Evolutionary conservation across 2,888 invertebrate genomes (phyloP), one percentile per base, ranked within the genome.

Genomic region (Prenolepis imparis): DNA sequence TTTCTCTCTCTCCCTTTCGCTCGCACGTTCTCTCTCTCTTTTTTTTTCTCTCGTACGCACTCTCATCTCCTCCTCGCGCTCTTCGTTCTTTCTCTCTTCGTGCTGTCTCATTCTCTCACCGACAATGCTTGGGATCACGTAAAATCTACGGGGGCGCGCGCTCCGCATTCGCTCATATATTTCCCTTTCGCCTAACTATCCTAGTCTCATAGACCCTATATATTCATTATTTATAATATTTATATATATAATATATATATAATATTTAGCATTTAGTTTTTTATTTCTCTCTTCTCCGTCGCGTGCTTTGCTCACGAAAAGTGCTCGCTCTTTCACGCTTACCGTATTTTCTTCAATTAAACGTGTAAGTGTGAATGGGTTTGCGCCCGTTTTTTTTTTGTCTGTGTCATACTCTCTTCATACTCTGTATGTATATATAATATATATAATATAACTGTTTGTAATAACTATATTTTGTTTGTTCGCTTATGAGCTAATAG

Each of bases 221-320:
- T 52, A 93, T 94, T 94, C 93, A 94, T 93, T 94, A 94, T 94
- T 94, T 94, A 94, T 94, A 94, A 94, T 94, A 94, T 94, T 93
- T 93, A 92, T 93, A 93, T 94, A 93, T 93, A 93, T 93, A 83
- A 89, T 89, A 89, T 90, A 91, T 91, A 91, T 94, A 94, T 94
- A 94, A 94, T 94, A 94, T 94, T 94, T 93, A 94, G 93, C 93
- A 94, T 94, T 94, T 94, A 94, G 88, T 90, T 90, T 88, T 92
- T 93, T 93, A 91, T 92, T 92, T 93, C 91, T 93, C 91, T 91
- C 89, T 91, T 90, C 75, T 80, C 75, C 81, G 12, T 87, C 77
- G 80, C 70, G 77, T 78, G 74, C 59, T 83, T 77, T 59, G 55
- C 66, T 77, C 73, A 52, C 73, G 70, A 88, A 88, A 85, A 86